Evolutionary conservation across 1,140 invertebrate species (phyloP), one percentile per base, ranked within the genome.

Genomic region (Drosophila watanabei): DNA sequence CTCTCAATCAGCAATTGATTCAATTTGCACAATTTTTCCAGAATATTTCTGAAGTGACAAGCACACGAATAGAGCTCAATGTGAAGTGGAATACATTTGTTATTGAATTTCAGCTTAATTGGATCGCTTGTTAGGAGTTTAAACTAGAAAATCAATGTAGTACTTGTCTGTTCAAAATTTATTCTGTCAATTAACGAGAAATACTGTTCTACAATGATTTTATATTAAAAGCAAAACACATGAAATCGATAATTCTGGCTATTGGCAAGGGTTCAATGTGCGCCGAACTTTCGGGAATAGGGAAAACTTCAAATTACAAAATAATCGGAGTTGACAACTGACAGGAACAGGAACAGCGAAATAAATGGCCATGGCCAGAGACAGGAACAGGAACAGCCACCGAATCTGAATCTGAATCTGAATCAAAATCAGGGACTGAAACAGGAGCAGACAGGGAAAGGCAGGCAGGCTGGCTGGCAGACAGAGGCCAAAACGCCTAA

Each of bases 301-400:
- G 65, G 13, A 46, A 46, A 57, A 68, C 51, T 73, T 52, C 68
- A 35, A 73, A 73, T 73, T 73, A 51, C 56, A 24, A 18, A 73
- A 73, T 73, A 73, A 73, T 75, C 71, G 70, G 16, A 61, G 71
- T 73, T 43, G 71, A 75, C 70, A 73, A 73, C 54, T 73, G 70
- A 73, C 71, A 73, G 65, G 64, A 20, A 24, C 52, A 59, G 57
- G 37, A 60, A 43, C 35, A 70, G 45, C 37, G 54, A 60, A 73
- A 73, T 73, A 73, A 73, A 73, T 73, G 69, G 69, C 39, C 37
- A 52, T 49, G 71, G 56, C 45, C 71, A 73, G 52, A 9, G 35
- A 33, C 35, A 41, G 30, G 24, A 57, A 16, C 35, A 51, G 66
- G 30, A 41, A 13, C 45, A 46, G 45, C 11, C 24, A 49, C 35